phyloP scores from a whole-genome alignment of 2,797 vertebrate species.

The Paguma larvata region DNA sequence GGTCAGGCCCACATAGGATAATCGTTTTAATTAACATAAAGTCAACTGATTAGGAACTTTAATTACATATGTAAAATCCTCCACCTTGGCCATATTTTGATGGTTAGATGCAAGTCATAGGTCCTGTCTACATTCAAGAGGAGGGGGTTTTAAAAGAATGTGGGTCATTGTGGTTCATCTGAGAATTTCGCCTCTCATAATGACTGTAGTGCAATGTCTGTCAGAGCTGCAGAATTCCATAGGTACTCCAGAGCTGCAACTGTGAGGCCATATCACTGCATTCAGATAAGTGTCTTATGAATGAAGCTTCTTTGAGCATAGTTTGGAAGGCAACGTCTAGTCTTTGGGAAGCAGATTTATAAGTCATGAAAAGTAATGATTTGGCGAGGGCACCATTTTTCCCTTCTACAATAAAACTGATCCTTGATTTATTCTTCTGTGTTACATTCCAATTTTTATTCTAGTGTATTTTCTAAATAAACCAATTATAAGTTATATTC shows the following conservation, averaged over 20 bases:
- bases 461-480: conserved; percentile 83
- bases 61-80: conserved; percentile 17
- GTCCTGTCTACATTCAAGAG: neutral
- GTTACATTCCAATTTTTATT: conserved; percentile 78
- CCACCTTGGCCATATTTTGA: neutral
- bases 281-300: conserved; percentile 68
- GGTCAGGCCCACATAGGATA: neutral
- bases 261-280: neutral
- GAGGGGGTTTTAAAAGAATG: neutral
- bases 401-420: conserved; percentile 80
- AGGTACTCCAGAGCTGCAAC: conserved; percentile 35
- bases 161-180: conserved; percentile 13
- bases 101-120: conserved; percentile 42
- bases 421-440: conserved; percentile 78
- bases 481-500: conserved; percentile 82
- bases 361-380: conserved; percentile 78
- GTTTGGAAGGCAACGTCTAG: conserved; percentile 74
- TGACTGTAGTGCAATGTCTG: conserved; percentile 20
- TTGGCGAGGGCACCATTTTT: conserved; percentile 73
- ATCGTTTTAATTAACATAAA: conserved; percentile 48
- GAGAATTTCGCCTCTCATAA: conserved; percentile 41
- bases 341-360: conserved; percentile 79
- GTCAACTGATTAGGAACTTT: conserved; percentile 22
- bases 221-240: conserved; percentile 25
- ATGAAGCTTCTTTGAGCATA: conserved; percentile 74